These are phyloP conservation scores for Marronus borbonicus DNA, from an alignment of 2,888 invertebrate genomes.

Conservation along the genomic window DNA sequence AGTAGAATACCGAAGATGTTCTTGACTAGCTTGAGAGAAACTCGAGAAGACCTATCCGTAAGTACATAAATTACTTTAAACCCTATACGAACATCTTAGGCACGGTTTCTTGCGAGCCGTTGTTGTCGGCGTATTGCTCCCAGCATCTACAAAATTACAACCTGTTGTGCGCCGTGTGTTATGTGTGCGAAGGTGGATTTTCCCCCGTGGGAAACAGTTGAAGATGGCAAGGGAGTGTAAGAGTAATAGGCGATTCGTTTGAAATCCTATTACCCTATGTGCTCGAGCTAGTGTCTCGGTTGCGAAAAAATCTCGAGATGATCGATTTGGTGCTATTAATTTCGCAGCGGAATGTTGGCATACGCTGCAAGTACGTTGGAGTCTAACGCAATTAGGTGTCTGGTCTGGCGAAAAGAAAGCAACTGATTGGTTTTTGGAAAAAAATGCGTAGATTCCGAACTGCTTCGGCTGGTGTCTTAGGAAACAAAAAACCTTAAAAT, in stretches of 20 bases:
- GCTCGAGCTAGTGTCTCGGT: not conserved
- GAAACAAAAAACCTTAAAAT: no score
- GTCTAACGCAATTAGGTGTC: no score
- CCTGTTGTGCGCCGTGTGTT: slow-evolving; percentile 14
- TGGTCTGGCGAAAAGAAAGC: no score
- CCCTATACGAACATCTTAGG: not conserved
- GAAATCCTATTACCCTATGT: not conserved
- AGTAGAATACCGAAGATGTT: no score
- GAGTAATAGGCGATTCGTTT: slow-evolving; percentile 4
- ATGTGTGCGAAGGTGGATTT: slow-evolving; percentile 25
- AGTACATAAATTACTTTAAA: slow-evolving; percentile 11
- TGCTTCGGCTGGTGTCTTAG: no score
- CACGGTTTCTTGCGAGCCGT: not conserved
- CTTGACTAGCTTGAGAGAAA: not conserved
- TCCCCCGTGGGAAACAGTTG: slow-evolving; percentile 32
- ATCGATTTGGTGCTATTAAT: slow-evolving; percentile 3
- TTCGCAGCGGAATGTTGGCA: not conserved
- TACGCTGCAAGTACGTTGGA: no score
- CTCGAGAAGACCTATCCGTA: not conserved
- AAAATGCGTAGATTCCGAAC: no score
- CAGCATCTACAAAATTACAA: slow-evolving; percentile 37
- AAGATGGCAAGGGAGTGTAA: not conserved
- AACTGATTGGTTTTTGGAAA: no score
- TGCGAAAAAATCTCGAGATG: slow-evolving; percentile 14
- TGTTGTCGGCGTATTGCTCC: slow-evolving; percentile 13